Percentiles rank a stretch among this genome's conserved stretches.
Evolutionary conservation across 2,797 vertebrate genomes (phyloP).

Genomic region (Euphonia xanthogaster): DNA sequence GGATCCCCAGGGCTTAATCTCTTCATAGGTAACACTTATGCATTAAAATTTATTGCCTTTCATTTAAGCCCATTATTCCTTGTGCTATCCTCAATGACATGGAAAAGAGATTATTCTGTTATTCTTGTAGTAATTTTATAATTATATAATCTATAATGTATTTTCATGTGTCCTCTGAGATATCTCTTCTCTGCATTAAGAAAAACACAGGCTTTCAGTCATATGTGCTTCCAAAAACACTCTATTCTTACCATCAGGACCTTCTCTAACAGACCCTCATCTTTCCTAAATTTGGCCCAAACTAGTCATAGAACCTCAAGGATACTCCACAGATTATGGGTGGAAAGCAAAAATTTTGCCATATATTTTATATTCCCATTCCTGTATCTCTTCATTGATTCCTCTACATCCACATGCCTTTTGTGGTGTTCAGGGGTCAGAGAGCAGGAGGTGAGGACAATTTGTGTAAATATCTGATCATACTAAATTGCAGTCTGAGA

Average conservation of each 20-base stretch:
- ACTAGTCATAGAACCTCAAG: neutral
- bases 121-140: neutral
- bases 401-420: fast-evolving
- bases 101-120: neutral
- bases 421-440: neutral
- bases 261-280: neutral
- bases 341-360: neutral
- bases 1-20: neutral
- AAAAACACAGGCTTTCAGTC: neutral
- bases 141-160: neutral
- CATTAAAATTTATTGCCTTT: neutral
- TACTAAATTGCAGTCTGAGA: neutral
- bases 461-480: neutral
- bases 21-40: neutral
- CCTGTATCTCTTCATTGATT: neutral
- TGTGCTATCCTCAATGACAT: neutral
- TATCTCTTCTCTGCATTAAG: neutral
- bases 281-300: neutral
- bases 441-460: neutral
- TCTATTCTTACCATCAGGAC: neutral
- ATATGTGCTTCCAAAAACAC: neutral
- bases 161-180: neutral
- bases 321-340: neutral
- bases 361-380: neutral
- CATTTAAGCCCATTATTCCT: neutral